These are phyloP conservation scores for Synergus laeviventris DNA, from an alignment of 2,888 invertebrate species.

Conservation along the genomic window DNA sequence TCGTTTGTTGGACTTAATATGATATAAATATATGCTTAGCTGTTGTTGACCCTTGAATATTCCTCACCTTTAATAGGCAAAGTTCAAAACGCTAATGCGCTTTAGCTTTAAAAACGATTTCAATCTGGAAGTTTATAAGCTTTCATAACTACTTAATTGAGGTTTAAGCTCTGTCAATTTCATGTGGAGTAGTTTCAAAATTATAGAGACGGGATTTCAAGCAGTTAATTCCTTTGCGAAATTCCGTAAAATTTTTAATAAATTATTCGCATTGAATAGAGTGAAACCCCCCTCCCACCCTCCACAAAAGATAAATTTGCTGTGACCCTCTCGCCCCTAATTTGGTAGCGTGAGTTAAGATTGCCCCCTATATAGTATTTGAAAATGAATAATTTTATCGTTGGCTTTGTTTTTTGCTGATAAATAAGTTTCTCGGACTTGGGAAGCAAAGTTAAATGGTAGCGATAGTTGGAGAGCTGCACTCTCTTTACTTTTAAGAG, in stretches of 20 bases:
- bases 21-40: too few species aligned
- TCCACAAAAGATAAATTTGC: too few species aligned
- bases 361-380: not conserved
- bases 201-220: not conserved
- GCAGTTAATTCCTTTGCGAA: too few species aligned
- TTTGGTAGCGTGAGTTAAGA: too few species aligned
- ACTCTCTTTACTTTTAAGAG: conserved; percentile 18
- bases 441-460: not conserved
- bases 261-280: too few species aligned
- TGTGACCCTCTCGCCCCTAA: too few species aligned
- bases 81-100: not conserved
- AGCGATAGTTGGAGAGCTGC: not conserved
- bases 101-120: not conserved
- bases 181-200: not conserved
- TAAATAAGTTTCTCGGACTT: not conserved
- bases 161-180: not conserved
- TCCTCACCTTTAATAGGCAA: not conserved
- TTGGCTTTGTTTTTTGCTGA: not conserved
- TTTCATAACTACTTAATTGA: not conserved
- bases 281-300: too few species aligned
- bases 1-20: too few species aligned
- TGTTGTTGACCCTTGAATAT: not conserved
- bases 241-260: too few species aligned
- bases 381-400: not conserved
- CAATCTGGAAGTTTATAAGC: not conserved